These are phyloP conservation scores for Graptemys geographica DNA, from an alignment of 2,797 vertebrate genomes.

Conservation along the genomic window DNA sequence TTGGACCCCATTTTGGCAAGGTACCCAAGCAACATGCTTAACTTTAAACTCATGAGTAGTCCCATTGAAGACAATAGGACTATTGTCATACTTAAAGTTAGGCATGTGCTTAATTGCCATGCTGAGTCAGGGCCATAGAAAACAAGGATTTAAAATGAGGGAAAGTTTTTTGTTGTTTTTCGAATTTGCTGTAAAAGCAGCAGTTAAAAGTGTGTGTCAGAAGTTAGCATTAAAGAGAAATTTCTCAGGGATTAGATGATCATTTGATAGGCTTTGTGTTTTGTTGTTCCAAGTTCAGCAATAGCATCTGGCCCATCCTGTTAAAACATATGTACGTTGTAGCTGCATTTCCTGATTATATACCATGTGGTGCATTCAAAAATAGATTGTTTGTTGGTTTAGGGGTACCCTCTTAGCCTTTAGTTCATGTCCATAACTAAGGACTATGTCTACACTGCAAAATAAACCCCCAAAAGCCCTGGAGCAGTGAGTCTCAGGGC, in stretches of 20 bases:
- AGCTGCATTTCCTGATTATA: neutral
- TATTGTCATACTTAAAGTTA: neutral
- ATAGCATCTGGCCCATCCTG: neutral
- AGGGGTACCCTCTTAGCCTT: too few species aligned
- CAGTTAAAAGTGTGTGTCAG: neutral
- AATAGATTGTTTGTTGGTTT: neutral
- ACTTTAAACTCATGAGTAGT: neutral
- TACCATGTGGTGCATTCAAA: neutral
- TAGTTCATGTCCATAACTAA: neutral
- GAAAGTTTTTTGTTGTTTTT: rapidly evolving
- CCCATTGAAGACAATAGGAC: neutral
- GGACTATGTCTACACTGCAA: neutral
- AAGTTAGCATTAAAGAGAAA: neutral
- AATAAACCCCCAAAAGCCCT: neutral
- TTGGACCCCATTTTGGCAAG: too few species aligned
- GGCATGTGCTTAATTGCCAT: neutral
- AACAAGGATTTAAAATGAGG: neutral
- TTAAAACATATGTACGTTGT: neutral
- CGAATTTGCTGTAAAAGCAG: rapidly evolving
- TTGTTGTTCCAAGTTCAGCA: neutral
- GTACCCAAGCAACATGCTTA: neutral
- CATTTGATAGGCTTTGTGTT: rapidly evolving
- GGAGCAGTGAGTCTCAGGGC: neutral
- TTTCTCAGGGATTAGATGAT: neutral
- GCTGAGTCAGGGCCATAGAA: rapidly evolving